Base-by-base conservation (phyloP, 2,797 vertebrate species). In the Synanceia verrucosa region DNA sequence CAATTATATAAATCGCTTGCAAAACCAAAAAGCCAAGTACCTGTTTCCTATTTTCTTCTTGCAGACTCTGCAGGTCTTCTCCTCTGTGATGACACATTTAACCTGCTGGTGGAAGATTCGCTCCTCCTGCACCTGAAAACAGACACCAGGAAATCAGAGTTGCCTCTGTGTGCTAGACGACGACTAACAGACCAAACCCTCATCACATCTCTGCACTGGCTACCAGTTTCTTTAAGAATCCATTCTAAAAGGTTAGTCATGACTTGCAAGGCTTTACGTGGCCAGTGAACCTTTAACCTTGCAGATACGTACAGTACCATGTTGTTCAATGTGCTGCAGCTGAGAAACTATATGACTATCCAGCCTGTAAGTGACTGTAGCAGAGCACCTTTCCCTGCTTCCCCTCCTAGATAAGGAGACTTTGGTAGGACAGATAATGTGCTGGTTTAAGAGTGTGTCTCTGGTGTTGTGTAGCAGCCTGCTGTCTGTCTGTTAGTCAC, bases 21-120 rank as follows among this genome's bases (percentile, higher is more conserved):
- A 14, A 41, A 8, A 41, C 16, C 37, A 39, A n/a, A n/a, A 41
- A 41, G 14, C 37, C 7, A 6, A 0, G 37, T 87, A 98, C 98
- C 98, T 99, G 94, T 97, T 99, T 68, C 98, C 98, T 37, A 99
- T 99, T 86, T 98, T 99, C 93, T 99, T 99, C 92, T 97, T 99
- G 85, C 98, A 99, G 23, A 99, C 98, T 83, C 95, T 94, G 93
- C 98, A 99, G 85, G 97, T 96, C 81, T 98, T 99, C 82, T 99
- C 98, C 71, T 99, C 98, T 1, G 98, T 99, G 81, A 99, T 97
- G 87, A 99, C 94, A 31, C 97, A 99, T 78, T 99, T 99, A 5
- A 98, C 96, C 91, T 99, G 97, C 89, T 99, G 97, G 90, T 98
- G 96, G 78, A 98, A 96, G 90, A 99, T 99, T 3, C 96, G 91